Evolutionary conservation across 2,888 invertebrate genomes (phyloP).

Genomic region (Drosophila fulvimacula): DNA sequence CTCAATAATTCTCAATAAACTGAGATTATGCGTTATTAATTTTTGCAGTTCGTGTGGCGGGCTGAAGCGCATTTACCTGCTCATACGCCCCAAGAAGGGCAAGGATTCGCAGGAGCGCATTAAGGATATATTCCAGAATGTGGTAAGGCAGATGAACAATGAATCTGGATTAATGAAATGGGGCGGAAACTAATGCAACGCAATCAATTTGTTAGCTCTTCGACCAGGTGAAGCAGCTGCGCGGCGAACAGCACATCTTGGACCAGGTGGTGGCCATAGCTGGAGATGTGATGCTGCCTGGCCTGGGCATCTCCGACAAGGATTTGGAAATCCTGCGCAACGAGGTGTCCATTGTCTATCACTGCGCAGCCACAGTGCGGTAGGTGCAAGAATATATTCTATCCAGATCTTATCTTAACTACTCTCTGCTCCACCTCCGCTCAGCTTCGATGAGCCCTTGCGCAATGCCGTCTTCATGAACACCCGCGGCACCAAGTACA

Average conservation of each 20-base stretch:
- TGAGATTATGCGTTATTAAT: conserved; percentile 67
- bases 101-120: conserved; percentile 91
- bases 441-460: conserved; percentile 94
- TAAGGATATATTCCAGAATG: conserved; percentile 92
- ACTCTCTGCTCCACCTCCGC: rapidly evolving
- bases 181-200: conserved; percentile 17
- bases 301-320: conserved; percentile 89
- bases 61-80: conserved; percentile 91
- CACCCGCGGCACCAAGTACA: conserved; percentile 94
- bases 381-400: conserved; percentile 36
- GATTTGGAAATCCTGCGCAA: conserved; percentile 88
- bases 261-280: conserved; percentile 88
- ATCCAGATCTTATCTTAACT: not conserved
- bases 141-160: conserved; percentile 87
- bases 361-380: conserved; percentile 90
- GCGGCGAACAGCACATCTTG: conserved; percentile 88
- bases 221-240: conserved; percentile 88
- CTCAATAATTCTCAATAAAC: conserved; percentile 58
- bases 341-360: conserved; percentile 93
- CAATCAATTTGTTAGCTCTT: conserved; percentile 87
- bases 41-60: conserved; percentile 88
- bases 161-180: conserved; percentile 10
- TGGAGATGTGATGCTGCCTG: conserved; percentile 90
- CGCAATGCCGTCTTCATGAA: conserved; percentile 96
- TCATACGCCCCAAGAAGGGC: conserved; percentile 94